phyloP scores from a whole-genome alignment of 2,888 invertebrate genomes.

The Frankliniella fusca region DNA sequence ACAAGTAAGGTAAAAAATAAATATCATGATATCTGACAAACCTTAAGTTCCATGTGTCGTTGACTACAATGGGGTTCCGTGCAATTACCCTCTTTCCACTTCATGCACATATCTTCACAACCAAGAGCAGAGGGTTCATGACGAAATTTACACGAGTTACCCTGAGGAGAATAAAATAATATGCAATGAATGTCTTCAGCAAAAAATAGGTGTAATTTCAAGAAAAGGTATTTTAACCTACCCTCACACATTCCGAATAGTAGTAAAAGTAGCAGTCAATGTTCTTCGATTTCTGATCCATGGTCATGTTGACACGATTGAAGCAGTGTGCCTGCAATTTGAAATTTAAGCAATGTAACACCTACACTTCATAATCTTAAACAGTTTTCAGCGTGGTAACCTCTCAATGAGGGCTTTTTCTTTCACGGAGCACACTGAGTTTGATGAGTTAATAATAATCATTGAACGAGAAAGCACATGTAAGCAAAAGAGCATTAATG shows the following conservation, averaged over 20 bases:
- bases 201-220: constrained; percentile 25
- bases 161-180: constrained; percentile 52
- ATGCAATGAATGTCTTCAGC: constrained; percentile 21
- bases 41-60: constrained; percentile 80
- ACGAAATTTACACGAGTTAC: constrained; percentile 73
- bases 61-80: constrained; percentile 71
- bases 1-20: neutral
- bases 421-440: no score
- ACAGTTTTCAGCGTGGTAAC: no score
- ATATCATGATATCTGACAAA: constrained; percentile 46
- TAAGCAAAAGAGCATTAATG: no score
- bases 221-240: constrained; percentile 32
- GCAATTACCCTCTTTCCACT: constrained; percentile 80
- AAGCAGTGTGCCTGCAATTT: neutral
- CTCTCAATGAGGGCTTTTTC: no score
- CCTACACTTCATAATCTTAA: no score
- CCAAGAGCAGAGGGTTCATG: constrained; percentile 80
- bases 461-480: no score
- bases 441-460: no score
- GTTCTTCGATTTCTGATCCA: constrained; percentile 70
- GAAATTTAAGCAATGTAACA: neutral
- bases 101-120: constrained; percentile 73
- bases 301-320: constrained; percentile 41
- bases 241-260: constrained; percentile 69
- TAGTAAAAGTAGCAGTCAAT: constrained; percentile 88